Evolutionary conservation across 2,888 invertebrate species (phyloP), one percentile per base, ranked within the genome.

Genomic region (Spialia ferax): DNA sequence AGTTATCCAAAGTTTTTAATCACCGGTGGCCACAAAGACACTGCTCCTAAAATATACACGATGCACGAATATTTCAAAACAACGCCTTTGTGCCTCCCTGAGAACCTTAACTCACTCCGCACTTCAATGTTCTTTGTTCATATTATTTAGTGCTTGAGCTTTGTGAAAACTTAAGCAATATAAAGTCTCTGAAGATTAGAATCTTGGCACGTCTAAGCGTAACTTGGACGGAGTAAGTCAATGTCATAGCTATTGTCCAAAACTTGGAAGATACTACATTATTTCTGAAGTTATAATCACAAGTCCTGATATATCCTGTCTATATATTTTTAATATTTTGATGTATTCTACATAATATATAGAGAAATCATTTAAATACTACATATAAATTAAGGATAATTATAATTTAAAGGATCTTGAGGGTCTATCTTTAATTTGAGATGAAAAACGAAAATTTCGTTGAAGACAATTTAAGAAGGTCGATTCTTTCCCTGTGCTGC

Each of bases 21-120:
- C 20, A 22, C 48, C 20, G 48, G 11, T 5, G 11, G 20, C 48
- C 20, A 48, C 48, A 48, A 50, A 13, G 22, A 22, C 50, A 13
- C 22, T 11, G 50, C 13, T 22, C 1, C 22, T 50, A 50, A 50
- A 50, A 22, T 50, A 50, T 50, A 22, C 13, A 22, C 22, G 50
- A 22, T 50, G 22, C 18, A 50, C 50, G 50, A 54, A 26, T 54
- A 54, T 54, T 54, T 54, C 54, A 54, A 54, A 54, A 54, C 26
- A 32, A 18, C 32, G 29, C 6, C 55, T 86, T 84, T 78, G 77
- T 75, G 71, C 68, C 50, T 22, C 10, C 70, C 67, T 69, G 74
- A 72, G 74, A 68, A 68, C 38, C 56, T 35, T 32, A 29, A 32
- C 50, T 45, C 52, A 50, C 22, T 22, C 15, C n/a, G 29, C 61